Evolutionary conservation across 2,888 invertebrate genomes (phyloP).

Genomic region (Sicus ferrugineus): DNA sequence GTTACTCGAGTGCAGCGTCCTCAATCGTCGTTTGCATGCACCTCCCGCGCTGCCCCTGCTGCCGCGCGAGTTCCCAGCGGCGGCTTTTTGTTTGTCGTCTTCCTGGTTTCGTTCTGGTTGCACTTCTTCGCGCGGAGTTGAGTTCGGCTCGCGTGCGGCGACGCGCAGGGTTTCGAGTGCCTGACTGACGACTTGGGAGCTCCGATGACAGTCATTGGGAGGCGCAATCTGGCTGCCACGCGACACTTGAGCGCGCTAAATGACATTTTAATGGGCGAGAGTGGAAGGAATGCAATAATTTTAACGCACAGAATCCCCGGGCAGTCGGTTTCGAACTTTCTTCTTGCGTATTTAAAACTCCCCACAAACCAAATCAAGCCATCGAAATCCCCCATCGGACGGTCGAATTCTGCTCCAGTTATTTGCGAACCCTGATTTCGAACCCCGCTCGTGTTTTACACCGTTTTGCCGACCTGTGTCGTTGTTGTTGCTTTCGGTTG

Average conservation of each 20-base stretch:
- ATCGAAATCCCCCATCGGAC: background rate
- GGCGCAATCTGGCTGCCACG: background rate
- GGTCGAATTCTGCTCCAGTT: background rate
- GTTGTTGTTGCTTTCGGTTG: background rate
- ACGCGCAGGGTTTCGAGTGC: background rate
- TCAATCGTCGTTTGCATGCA: slow-evolving; percentile 46
- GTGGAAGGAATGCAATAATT: too few species aligned
- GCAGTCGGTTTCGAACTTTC: too few species aligned
- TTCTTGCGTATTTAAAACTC: too few species aligned
- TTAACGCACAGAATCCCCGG: too few species aligned
- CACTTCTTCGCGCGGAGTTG: background rate
- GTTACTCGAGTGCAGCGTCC: slow-evolving; percentile 60
- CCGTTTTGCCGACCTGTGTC: background rate
- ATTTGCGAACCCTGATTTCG: background rate
- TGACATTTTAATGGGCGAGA: background rate
- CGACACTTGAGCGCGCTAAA: background rate
- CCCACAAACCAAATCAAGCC: background rate
- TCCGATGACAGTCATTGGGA: background rate
- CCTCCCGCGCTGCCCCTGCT: slow-evolving; percentile 35
- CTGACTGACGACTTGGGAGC: background rate
- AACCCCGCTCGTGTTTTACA: background rate
- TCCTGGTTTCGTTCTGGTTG: background rate
- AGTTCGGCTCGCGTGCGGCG: background rate
- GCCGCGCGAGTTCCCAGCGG: slow-evolving; percentile 14
- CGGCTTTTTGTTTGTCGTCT: slow-evolving; percentile 11